Conservation (phyloP, 1,140 invertebrate genomes). For the Camponotus pennsylvanicus region DNA sequence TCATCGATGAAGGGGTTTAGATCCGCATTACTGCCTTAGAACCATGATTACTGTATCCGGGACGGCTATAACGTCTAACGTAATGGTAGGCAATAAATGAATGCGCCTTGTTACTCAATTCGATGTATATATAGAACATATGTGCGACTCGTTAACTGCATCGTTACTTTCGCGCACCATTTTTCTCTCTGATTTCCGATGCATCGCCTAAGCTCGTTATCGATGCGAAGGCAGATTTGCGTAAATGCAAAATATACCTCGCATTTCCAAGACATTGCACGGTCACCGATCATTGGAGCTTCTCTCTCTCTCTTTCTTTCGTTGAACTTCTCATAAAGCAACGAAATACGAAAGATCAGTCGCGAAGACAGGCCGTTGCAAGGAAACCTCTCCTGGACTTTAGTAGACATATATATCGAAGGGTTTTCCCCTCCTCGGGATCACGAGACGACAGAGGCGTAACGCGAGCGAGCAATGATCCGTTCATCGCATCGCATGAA, state of each 20-base stretch:
- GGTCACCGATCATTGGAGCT: background rate
- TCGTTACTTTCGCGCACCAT: constrained; percentile 36
- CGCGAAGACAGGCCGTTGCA: background rate
- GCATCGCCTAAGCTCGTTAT: constrained; percentile 41
- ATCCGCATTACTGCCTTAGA: constrained; percentile 62
- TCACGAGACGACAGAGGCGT: constrained; percentile 57
- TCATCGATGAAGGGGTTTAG: constrained; percentile 66
- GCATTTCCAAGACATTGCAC: background rate
- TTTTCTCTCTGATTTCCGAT: constrained; percentile 37
- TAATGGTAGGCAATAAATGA: constrained; percentile 69
- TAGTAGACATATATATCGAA: constrained; percentile 72
- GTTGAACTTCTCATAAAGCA: constrained; percentile 5
- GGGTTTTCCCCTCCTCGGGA: constrained; percentile 65
- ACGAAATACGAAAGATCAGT: background rate
- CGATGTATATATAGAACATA: constrained; percentile 49
- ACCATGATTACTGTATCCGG: constrained; percentile 67
- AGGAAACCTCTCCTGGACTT: constrained; percentile 64
- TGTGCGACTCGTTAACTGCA: constrained; percentile 31
- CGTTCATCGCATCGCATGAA: constrained; percentile 37
- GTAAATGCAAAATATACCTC: background rate
- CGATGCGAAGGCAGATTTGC: background rate
- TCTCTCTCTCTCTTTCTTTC: background rate
- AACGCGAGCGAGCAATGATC: constrained; percentile 61
- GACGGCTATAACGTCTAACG: constrained; percentile 64
- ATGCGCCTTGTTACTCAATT: constrained; percentile 62